These are phyloP conservation scores for Argynnis bischoffii DNA, from an alignment of 2,888 invertebrate genomes.

Conservation along the genomic window DNA sequence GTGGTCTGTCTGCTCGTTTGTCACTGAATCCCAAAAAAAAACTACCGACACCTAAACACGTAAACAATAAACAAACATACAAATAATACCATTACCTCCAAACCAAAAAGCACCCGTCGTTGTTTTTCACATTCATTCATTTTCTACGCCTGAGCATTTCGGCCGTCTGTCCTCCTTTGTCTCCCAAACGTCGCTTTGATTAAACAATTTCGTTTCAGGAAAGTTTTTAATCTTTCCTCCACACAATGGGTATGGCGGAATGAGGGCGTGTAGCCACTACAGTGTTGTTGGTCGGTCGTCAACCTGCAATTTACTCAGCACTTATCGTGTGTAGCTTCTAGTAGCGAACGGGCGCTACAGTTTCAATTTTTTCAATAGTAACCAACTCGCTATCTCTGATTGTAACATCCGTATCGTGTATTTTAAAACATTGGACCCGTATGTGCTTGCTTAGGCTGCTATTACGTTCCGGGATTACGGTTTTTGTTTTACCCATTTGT, in stretches of 20 bases:
- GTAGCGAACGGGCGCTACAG: not conserved
- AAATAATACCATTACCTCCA: too few species aligned
- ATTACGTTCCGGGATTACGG: too few species aligned
- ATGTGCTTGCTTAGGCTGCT: too few species aligned
- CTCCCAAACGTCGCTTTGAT: constrained; percentile 40
- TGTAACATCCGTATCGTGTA: constrained; percentile 6
- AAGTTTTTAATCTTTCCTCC: constrained; percentile 45
- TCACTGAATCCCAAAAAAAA: too few species aligned
- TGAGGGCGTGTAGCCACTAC: constrained; percentile 30
- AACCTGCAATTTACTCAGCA: constrained; percentile 16
- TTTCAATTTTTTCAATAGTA: not conserved
- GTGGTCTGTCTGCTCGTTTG: too few species aligned
- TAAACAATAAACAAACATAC: too few species aligned
- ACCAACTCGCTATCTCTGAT: too few species aligned
- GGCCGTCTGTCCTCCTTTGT: constrained; percentile 28
- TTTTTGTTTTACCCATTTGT: too few species aligned
- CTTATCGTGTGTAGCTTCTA: constrained; percentile 1
- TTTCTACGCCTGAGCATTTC: not conserved
- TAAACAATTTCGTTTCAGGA: constrained; percentile 45
- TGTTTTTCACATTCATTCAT: not conserved
- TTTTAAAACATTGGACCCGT: too few species aligned
- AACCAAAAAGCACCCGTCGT: too few species aligned
- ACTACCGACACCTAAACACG: too few species aligned
- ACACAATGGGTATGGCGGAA: constrained; percentile 28
- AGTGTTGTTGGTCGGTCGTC: constrained; percentile 34